A percentile compares a stretch with the other conserved stretches of the same genome.
These are phyloP conservation scores for Pelodiscus sinensis DNA, from an alignment of 2,113 vertebrate genomes.

Conservation along the genomic window DNA sequence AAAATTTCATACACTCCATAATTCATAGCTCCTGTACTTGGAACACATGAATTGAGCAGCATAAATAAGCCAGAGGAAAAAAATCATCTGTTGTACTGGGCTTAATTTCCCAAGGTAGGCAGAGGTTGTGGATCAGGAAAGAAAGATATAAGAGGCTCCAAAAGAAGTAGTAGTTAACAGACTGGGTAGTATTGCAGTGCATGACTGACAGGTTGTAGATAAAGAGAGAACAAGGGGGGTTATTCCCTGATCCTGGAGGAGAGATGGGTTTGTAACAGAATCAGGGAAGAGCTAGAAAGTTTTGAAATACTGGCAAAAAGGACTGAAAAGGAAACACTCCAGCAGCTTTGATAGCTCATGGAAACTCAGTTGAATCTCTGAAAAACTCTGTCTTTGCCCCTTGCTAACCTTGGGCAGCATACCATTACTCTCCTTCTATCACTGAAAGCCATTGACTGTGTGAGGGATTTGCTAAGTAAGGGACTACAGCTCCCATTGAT, in stretches of 20 bases:
- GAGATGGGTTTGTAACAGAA: not conserved
- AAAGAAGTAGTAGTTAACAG: not conserved
- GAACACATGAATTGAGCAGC: constrained; percentile 27
- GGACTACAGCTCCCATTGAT: not conserved
- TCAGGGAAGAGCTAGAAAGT: not conserved
- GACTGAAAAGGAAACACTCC: not conserved
- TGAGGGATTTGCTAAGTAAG: not conserved
- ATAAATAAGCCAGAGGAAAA: constrained; percentile 56
- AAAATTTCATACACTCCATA: constrained; percentile 19
- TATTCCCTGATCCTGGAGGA: not conserved
- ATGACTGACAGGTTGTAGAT: constrained; percentile 16
- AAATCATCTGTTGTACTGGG: constrained; percentile 16
- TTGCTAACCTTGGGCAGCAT: not conserved
- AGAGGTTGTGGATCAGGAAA: constrained; percentile 13
- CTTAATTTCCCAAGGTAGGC: constrained; percentile 44
- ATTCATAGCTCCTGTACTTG: constrained; percentile 55
- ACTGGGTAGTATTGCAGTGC: not conserved
- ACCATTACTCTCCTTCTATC: not conserved
- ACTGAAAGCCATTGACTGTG: not conserved
- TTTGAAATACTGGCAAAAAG: not conserved
- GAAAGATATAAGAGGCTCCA: not conserved
- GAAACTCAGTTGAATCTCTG: not conserved
- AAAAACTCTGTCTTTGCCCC: not conserved
- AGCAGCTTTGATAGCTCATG: not conserved
- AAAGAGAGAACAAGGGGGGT: not conserved